These are phyloP conservation scores for Neotoma lepida DNA, from an alignment of 2,113 vertebrate genomes.

Conservation along the genomic window DNA sequence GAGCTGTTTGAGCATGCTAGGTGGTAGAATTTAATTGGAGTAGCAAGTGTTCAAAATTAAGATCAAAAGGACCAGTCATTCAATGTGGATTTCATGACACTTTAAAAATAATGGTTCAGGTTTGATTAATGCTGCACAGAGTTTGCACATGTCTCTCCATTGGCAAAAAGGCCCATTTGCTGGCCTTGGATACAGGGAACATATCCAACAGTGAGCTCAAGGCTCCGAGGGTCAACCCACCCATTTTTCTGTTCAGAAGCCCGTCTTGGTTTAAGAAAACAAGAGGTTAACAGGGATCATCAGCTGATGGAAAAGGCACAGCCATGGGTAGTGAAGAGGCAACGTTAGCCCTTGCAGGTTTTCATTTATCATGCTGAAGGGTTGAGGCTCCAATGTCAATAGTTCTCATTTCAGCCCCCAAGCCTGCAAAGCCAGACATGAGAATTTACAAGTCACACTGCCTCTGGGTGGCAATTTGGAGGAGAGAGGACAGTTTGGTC, in stretches of 20 bases:
- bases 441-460: neutral
- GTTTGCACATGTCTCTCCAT: constrained; percentile 33
- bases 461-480: neutral
- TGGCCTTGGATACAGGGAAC: neutral
- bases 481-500: neutral
- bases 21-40: constrained; percentile 90
- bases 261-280: constrained; percentile 1
- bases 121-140: constrained; percentile 74
- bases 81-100: constrained; percentile 67
- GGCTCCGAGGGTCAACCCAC: accelerated
- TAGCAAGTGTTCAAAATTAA: constrained; percentile 89
- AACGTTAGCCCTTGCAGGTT: neutral
- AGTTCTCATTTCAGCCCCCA: neutral
- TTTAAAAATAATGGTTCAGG: constrained; percentile 69
- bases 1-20: constrained; percentile 87
- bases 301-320: neutral
- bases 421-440: accelerated
- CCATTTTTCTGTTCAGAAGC: neutral
- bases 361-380: neutral
- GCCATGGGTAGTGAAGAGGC: neutral
- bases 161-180: neutral
- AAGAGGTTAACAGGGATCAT: neutral
- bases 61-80: constrained; percentile 85
- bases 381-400: neutral
- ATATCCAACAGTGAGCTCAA: accelerated